Percentiles rank a stretch among this genome's conserved stretches.
Evolutionary conservation across 2,113 vertebrate species (phyloP).

Genomic region (Heloderma charlesbogerti): DNA sequence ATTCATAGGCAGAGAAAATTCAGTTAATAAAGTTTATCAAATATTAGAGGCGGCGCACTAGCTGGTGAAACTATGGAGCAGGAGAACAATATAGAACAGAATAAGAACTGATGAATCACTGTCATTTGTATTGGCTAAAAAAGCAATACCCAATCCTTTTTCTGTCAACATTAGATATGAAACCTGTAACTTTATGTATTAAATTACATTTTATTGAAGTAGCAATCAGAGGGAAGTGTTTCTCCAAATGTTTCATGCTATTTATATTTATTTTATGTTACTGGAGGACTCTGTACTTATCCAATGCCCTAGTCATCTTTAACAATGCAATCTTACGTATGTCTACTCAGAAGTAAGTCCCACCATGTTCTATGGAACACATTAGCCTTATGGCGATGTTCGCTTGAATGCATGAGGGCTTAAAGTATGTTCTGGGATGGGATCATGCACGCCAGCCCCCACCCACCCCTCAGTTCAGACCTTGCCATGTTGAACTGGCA

Average conservation of each 20-base stretch:
- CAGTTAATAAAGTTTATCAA: conserved; percentile 60
- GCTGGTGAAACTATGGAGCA: conserved; percentile 51
- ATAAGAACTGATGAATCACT: conserved; percentile 74
- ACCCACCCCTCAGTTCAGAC: too few species aligned
- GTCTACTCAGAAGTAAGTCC: background rate
- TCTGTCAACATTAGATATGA: conserved; percentile 70
- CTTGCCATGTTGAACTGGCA: too few species aligned
- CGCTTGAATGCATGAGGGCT: too few species aligned
- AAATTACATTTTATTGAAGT: conserved; percentile 73
- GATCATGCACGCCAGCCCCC: too few species aligned
- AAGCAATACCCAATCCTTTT: conserved; percentile 69
- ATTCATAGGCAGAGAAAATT: conserved; percentile 55
- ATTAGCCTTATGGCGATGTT: too few species aligned
- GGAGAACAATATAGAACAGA: conserved; percentile 68
- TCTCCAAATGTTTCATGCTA: conserved; percentile 43
- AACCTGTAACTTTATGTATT: conserved; percentile 65
- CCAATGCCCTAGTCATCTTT: background rate
- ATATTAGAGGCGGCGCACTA: conserved; percentile 62
- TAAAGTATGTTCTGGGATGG: too few species aligned
- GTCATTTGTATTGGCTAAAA: conserved; percentile 73
- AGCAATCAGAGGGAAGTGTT: conserved; percentile 61
- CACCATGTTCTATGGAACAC: background rate
- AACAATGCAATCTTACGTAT: background rate
- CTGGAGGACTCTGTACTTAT: background rate
- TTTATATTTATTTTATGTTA: conserved; percentile 14